Evolutionary conservation across 2,113 vertebrate species (phyloP), one percentile per base, ranked within the genome.

Genomic region (Fukomys damarensis): DNA sequence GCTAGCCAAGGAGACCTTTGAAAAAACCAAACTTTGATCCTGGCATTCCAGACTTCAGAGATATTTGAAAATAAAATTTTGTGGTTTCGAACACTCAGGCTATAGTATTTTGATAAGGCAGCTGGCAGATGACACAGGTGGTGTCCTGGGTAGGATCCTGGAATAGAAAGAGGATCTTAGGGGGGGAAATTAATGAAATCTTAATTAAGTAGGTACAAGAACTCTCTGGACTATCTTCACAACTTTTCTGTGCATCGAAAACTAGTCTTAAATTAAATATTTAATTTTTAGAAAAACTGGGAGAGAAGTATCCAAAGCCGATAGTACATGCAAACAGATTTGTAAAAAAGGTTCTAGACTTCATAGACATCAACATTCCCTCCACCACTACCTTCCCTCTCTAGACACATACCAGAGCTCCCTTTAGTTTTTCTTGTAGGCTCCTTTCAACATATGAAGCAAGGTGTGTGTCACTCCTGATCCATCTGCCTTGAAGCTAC

Each of bases 151-250:
- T 92, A 41, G 24, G 81, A 49, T 84, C n/a, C 74, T 74, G 13
- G 66, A 89, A 76, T 14, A 93, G 63, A 96, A 86, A 94, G 10
- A 72, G 20, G 32, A 49, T 65, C 89, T 61, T 80, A n/a, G n/a
- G 80, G 24, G 26, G 46, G 9, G 11, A 5, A 63, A 88, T 83
- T 61, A 93, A 61, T 59, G 77, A 87, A 93, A 84, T 88, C 10
- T 58, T 19, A 90, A 80, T 79, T 63, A 74, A 95, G 54, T 38
- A 3, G 20, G 41, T 41, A 26, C 8, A 41, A 5, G 19, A 72
- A 72, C 38, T 72, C n/a, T 72, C 8, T 74, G 70, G 24, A 74
- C 38, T 74, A 43, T 43, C 38, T 28, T 43, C 41, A 28, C 3
- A 41, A 72, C 70, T 43, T 43, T 26, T 28, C 22, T 43, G 5